Conservation (phyloP, 2,888 invertebrate genomes). For the Acronicta psi region DNA sequence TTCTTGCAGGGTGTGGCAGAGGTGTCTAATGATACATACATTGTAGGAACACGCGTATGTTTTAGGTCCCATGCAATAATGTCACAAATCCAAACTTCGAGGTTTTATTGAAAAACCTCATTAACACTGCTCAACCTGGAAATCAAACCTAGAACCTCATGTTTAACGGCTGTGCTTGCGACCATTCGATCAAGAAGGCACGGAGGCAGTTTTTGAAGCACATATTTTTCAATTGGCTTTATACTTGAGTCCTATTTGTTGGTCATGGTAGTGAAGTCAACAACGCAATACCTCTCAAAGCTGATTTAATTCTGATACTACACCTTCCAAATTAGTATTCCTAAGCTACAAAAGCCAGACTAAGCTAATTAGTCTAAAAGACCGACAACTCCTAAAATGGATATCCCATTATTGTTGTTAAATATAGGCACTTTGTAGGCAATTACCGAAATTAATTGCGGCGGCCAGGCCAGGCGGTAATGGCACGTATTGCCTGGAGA, state of each 20-base stretch:
- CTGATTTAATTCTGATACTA: constrained; percentile 12
- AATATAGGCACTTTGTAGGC: constrained; percentile 38
- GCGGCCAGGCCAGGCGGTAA: constrained; percentile 23
- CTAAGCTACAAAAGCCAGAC: constrained; percentile 21
- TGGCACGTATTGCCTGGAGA: constrained; percentile 45
- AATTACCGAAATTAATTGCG: constrained; percentile 54
- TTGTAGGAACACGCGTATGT: no score
- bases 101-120: no score
- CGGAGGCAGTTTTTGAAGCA: no score
- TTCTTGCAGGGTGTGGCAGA: background rate
- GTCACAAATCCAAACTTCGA: no score
- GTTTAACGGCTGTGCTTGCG: no score
- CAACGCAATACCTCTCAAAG: constrained; percentile 12
- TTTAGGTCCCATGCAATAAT: no score
- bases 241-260: background rate
- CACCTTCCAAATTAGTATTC: constrained; percentile 16
- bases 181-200: no score
- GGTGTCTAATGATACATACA: no score
- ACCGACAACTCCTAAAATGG: constrained; percentile 31
- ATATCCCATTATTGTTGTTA: constrained; percentile 33
- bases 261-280: background rate
- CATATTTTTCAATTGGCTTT: no score
- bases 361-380: constrained; percentile 31
- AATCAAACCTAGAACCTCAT: no score
- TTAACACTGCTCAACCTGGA: no score